These are phyloP conservation scores for Pangasius djambal DNA, from an alignment of 2,797 vertebrate genomes.

Conservation along the genomic window DNA sequence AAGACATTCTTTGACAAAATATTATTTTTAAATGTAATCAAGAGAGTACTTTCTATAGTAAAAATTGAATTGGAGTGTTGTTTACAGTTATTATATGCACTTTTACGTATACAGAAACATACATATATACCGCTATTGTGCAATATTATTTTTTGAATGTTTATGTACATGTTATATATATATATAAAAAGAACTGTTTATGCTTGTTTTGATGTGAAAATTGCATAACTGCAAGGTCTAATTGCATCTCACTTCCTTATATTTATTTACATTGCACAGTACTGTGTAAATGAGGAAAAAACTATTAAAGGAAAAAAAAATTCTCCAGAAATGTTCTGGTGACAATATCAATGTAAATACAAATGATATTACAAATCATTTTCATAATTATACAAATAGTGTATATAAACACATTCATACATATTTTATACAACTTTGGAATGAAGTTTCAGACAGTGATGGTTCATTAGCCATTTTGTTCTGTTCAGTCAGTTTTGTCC, in stretches of 20 bases:
- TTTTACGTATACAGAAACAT: slow-evolving; percentile 3
- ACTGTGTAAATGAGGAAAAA: background rate
- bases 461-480: background rate
- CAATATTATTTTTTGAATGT: background rate
- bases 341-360: background rate
- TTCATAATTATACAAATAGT: slow-evolving; percentile 27
- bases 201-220: background rate
- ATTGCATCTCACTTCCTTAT: background rate
- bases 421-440: background rate
- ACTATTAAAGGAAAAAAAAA: background rate
- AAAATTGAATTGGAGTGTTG: background rate
- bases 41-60: background rate
- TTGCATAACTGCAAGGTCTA: background rate
- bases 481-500: background rate
- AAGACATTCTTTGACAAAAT: slow-evolving; percentile 34
- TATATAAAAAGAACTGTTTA: background rate
- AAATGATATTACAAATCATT: slow-evolving; percentile 2
- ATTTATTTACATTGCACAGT: background rate
- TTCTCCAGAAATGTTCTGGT: background rate
- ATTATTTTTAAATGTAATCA: background rate
- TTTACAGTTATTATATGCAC: slow-evolving; percentile 25
- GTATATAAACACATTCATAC: slow-evolving; percentile 11
- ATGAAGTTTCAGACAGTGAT: background rate
- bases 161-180: slow-evolving; percentile 9
- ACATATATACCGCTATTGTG: background rate